These are phyloP conservation scores for Drosophila mimetica DNA, from an alignment of 2,888 invertebrate genomes.

Conservation along the genomic window DNA sequence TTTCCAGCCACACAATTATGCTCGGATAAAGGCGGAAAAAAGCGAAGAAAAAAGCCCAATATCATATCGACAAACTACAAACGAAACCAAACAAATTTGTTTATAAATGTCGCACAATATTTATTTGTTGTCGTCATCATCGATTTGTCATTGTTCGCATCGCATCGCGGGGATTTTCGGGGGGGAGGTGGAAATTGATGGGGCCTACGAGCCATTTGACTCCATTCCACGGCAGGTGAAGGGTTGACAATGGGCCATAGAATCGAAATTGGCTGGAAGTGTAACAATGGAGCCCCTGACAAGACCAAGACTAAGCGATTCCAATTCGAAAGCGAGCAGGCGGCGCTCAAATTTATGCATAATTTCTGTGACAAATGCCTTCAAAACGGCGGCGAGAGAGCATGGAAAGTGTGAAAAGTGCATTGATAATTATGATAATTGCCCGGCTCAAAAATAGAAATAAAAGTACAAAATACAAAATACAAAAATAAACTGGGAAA, in stretches of 20 bases:
- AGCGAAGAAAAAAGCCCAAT: too few relatives aligned
- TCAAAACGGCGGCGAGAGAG: conserved; percentile 15
- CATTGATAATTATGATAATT: conserved; percentile 79
- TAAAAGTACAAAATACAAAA: too few relatives aligned
- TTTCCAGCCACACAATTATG: conserved; percentile 50
- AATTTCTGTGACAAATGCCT: conserved; percentile 76
- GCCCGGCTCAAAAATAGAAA: conserved; percentile 23
- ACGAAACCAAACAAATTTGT: conserved; percentile 50
- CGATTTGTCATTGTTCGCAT: conserved; percentile 58
- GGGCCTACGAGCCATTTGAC: conserved; percentile 26
- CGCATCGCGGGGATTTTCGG: too few relatives aligned
- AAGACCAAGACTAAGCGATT: conserved; percentile 55
- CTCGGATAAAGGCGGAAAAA: conserved; percentile 5
- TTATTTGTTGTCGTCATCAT: conserved; percentile 61
- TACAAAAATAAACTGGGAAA: neutral
- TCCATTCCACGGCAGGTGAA: conserved; percentile 56
- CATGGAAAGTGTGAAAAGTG: conserved; percentile 50
- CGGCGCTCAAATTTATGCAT: conserved; percentile 62
- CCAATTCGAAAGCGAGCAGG: conserved; percentile 74
- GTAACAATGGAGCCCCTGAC: conserved; percentile 46
- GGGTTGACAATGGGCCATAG: conserved; percentile 48
- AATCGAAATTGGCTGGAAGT: conserved; percentile 58
- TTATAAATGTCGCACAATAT: conserved; percentile 52
- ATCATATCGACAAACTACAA: neutral
- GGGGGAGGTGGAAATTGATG: conserved; percentile 52